Conservation (phyloP, 2,113 vertebrate genomes). For the Pterocles gutturalis region DNA sequence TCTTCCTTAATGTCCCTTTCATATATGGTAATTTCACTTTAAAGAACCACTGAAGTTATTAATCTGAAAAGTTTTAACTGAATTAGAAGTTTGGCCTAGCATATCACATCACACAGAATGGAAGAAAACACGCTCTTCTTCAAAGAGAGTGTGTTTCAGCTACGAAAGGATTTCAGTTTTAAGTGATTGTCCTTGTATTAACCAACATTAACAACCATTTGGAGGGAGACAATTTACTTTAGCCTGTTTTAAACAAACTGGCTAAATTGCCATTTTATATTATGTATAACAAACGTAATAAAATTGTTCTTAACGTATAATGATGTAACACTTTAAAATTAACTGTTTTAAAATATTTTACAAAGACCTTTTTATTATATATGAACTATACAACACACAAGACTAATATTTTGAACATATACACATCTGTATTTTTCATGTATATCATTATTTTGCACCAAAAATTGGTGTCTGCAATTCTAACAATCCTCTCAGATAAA, state of each 20-base stretch:
- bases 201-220: slow-evolving; percentile 36
- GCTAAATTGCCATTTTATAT: slow-evolving; percentile 53
- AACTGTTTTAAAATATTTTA: slow-evolving; percentile 75
- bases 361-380: slow-evolving; percentile 75
- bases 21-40: not conserved
- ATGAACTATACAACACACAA: slow-evolving; percentile 72
- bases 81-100: not conserved
- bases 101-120: not conserved
- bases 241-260: slow-evolving; percentile 32
- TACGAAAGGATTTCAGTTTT: slow-evolving; percentile 17
- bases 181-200: slow-evolving; percentile 50
- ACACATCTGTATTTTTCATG: slow-evolving; percentile 60
- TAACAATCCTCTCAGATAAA: slow-evolving; percentile 71
- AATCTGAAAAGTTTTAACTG: not conserved
- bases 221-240: slow-evolving; percentile 47
- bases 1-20: slow-evolving; percentile 24
- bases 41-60: not conserved
- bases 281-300: slow-evolving; percentile 57
- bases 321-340: slow-evolving; percentile 68
- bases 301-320: slow-evolving; percentile 50
- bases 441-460: slow-evolving; percentile 72
- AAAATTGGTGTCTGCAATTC: slow-evolving; percentile 63
- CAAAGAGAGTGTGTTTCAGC: not conserved
- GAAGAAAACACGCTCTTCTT: not conserved
- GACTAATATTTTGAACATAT: slow-evolving; percentile 71